Evolutionary conservation across 2,113 vertebrate genomes (phyloP).

Genomic region (Kobus ellipsiprymnus): DNA sequence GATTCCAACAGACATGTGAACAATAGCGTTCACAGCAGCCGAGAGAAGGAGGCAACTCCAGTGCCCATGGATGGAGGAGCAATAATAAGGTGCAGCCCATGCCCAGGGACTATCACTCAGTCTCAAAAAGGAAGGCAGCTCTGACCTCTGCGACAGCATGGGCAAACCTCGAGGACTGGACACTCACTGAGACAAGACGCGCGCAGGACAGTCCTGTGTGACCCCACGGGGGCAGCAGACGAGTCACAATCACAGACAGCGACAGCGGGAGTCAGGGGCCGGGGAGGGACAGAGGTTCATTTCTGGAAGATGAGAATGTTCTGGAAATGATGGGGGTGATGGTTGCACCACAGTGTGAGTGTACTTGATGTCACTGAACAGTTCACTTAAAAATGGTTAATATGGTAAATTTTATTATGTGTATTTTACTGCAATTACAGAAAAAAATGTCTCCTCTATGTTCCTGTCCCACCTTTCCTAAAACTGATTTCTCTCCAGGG

Average conservation of each 20-base stretch:
- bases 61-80: rapidly evolving
- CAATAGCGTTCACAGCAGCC: background rate
- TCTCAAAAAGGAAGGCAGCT: background rate
- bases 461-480: background rate
- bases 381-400: no score
- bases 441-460: background rate
- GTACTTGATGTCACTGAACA: background rate
- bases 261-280: no score
- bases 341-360: rapidly evolving
- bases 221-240: background rate
- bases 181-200: background rate
- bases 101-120: background rate
- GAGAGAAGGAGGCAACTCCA: background rate
- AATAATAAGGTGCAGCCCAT: rapidly evolving
- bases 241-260: background rate
- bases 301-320: background rate
- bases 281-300: background rate
- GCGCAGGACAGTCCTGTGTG: background rate
- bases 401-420: background rate
- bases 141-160: no score
- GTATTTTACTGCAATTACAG: background rate
- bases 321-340: background rate
- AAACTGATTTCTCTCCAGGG: background rate
- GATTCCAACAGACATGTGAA: background rate
- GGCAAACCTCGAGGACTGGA: background rate